Percentiles rank a stretch among this genome's conserved stretches.
phyloP scores from a whole-genome alignment of 2,113 vertebrate genomes.

The Nothocercus nigrocapillus region DNA sequence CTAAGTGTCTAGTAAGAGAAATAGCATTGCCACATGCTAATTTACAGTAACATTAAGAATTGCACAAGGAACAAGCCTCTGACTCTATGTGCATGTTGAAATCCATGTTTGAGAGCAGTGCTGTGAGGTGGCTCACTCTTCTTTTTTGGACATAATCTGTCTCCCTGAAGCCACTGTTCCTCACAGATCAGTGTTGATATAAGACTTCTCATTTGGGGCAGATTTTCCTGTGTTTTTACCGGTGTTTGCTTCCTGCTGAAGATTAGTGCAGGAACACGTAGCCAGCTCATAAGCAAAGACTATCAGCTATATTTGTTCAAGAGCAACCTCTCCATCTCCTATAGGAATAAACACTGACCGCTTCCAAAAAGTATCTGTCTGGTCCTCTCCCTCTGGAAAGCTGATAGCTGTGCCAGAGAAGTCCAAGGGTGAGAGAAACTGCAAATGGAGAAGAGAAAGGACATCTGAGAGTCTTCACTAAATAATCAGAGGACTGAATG shows the following conservation, averaged over 20 bases:
- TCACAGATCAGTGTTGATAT: not conserved
- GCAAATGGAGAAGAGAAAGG: conserved; percentile 14
- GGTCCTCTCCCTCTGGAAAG: conserved; percentile 5
- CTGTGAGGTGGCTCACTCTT: not conserved
- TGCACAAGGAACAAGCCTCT: not conserved
- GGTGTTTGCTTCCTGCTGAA: conserved; percentile 6
- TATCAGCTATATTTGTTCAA: not conserved
- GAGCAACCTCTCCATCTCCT: not conserved
- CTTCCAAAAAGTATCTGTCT: not conserved
- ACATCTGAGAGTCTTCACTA: conserved; percentile 41
- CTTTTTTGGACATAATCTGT: not conserved
- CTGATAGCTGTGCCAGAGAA: not conserved
- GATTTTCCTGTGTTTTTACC: not conserved
- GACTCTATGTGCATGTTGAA: not conserved
- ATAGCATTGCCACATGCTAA: conserved; percentile 41
- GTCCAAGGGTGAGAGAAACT: conserved; percentile 17
- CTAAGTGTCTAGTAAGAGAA: conserved; percentile 31
- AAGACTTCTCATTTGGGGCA: not conserved
- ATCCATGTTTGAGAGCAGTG: not conserved
- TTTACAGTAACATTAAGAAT: conserved; percentile 14
- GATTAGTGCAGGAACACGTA: not conserved
- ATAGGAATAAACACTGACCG: not conserved
- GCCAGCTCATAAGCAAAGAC: not conserved
- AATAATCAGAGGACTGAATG: not conserved
- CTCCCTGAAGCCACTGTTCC: not conserved